phyloP scores from a whole-genome alignment of 2,797 vertebrate species.

The Chelon auratus region DNA sequence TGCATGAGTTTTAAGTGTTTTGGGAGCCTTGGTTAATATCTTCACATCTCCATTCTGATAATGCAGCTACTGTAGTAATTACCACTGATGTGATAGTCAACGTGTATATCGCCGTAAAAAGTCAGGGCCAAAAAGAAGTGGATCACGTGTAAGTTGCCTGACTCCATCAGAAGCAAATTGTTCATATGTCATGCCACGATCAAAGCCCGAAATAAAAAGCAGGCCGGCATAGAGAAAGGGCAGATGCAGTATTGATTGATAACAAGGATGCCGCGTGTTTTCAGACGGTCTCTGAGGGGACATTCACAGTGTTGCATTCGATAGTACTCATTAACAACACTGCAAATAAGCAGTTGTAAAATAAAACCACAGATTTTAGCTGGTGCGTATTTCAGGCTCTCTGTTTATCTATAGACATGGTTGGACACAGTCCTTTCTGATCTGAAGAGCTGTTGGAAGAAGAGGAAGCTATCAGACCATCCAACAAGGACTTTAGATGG shows the following conservation, averaged over 20 bases:
- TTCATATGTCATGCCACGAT: neutral
- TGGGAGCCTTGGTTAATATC: neutral
- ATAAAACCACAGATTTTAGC: neutral
- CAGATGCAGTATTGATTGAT: neutral
- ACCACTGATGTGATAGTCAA: constrained; percentile 14
- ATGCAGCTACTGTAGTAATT: constrained; percentile 12
- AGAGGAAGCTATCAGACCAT: neutral
- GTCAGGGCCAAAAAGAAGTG: neutral
- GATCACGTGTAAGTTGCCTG: neutral
- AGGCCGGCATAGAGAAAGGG: neutral
- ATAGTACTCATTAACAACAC: neutral
- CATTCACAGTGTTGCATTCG: neutral
- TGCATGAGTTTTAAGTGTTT: constrained; percentile 9
- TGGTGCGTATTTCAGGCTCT: neutral
- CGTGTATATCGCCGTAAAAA: neutral
- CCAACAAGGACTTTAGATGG: neutral
- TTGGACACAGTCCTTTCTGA: neutral
- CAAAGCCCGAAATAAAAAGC: constrained; percentile 4
- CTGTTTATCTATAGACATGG: neutral
- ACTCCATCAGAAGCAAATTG: neutral
- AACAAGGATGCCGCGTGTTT: neutral
- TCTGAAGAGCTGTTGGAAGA: too few species aligned
- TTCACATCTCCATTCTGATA: neutral
- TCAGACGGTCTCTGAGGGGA: neutral
- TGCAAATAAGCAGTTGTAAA: neutral